Percentiles rank a stretch among this genome's conserved stretches.
Conservation (phyloP, 2,113 vertebrate genomes). For the Sinocyclocheilus anshuiensis region DNA sequence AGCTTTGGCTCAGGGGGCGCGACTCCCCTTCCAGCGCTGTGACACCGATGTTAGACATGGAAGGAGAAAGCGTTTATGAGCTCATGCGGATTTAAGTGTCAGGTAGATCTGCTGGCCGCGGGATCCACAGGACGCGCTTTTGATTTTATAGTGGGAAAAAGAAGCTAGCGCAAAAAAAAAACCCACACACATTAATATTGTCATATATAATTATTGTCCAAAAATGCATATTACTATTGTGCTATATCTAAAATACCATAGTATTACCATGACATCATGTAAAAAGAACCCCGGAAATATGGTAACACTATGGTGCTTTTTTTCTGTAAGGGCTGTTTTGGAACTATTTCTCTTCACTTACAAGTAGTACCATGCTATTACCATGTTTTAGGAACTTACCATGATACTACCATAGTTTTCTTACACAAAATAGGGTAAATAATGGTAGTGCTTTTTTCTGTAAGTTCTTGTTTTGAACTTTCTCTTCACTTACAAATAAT, state of each 20-base stretch:
- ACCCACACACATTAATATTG: neutral
- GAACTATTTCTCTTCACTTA: too few species aligned
- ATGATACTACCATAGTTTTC: neutral
- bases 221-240: neutral
- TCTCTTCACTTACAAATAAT: too few species aligned
- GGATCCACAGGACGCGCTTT: neutral
- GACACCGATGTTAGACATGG: constrained; percentile 46
- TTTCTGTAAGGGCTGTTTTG: too few species aligned
- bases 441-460: neutral
- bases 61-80: constrained; percentile 9
- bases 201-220: neutral
- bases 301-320: neutral
- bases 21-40: constrained; percentile 54
- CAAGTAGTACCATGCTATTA: neutral
- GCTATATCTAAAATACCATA: neutral
- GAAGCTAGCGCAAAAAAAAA: neutral
- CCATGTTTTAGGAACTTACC: neutral
- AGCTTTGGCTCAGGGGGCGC: constrained; percentile 61
- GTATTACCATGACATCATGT: neutral
- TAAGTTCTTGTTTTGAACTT: too few species aligned
- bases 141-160: neutral
- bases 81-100: neutral
- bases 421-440: neutral
- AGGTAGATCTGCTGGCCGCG: neutral
- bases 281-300: neutral